Evolutionary conservation across 2,113 vertebrate genomes (phyloP).

Genomic region (Engraulis encrasicolus): DNA sequence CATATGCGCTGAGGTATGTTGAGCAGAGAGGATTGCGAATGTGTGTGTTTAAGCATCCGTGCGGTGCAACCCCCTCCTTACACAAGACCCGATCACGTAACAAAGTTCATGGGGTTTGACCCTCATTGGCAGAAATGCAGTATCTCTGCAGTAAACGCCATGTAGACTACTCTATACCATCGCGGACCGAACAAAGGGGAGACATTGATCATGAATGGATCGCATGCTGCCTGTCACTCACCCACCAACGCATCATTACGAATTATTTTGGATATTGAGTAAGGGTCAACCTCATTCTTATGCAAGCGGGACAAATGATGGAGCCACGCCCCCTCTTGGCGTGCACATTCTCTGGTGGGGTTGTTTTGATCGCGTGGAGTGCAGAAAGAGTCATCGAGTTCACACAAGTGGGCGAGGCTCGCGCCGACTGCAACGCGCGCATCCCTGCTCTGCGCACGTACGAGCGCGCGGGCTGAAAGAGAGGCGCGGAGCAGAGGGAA

Average conservation of each 20-base stretch:
- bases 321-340: constrained; percentile 1
- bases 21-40: neutral
- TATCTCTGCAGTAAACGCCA: neutral
- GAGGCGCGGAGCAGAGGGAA: neutral
- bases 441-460: neutral
- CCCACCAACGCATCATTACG: neutral
- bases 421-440: neutral
- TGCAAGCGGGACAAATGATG: neutral
- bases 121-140: neutral
- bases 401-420: constrained; percentile 72
- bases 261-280: neutral
- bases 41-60: neutral
- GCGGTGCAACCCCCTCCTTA: neutral
- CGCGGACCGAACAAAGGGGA: neutral
- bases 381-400: constrained; percentile 71
- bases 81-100: constrained; percentile 2
- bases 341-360: constrained; percentile 45
- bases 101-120: neutral
- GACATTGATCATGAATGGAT: neutral
- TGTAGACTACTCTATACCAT: neutral
- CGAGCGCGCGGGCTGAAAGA: neutral
- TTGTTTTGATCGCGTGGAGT: constrained; percentile 59
- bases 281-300: neutral
- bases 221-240: neutral
- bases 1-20: neutral